Percentiles rank a stretch among this genome's conserved stretches.
These are phyloP conservation scores for Crotalus viridis DNA, from an alignment of 2,113 vertebrate genomes.

Conservation along the genomic window DNA sequence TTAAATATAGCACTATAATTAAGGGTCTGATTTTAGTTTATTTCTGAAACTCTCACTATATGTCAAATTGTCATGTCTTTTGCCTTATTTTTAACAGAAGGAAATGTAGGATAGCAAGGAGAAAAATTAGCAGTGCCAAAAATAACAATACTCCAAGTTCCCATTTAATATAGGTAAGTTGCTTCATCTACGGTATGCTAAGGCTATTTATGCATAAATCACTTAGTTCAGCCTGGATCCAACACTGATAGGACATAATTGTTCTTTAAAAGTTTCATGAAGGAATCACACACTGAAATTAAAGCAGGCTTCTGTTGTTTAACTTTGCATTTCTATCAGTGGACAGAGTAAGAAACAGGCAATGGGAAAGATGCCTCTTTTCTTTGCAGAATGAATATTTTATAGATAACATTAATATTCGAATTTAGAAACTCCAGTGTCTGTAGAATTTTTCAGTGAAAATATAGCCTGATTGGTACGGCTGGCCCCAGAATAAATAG, in stretches of 20 bases:
- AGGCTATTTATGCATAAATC: constrained; percentile 69
- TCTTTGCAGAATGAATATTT: constrained; percentile 41
- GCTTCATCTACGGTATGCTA: constrained; percentile 51
- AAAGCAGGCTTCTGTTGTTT: constrained; percentile 63
- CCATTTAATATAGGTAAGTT: constrained; percentile 62
- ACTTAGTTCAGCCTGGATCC: constrained; percentile 68
- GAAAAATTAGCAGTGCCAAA: constrained; percentile 42
- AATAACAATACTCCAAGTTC: constrained; percentile 50
- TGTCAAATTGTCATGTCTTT: not conserved
- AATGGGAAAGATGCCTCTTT: constrained; percentile 46
- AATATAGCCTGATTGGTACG: not conserved
- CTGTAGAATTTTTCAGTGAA: not conserved
- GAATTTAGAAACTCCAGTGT: constrained; percentile 43
- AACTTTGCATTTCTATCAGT: constrained; percentile 66
- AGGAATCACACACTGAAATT: constrained; percentile 74
- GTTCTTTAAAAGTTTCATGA: constrained; percentile 75
- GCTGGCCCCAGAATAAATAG: not conserved
- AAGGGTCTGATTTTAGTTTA: not conserved
- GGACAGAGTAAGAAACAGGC: constrained; percentile 21
- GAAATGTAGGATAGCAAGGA: constrained; percentile 43
- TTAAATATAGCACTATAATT: constrained; percentile 25
- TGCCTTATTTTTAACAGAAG: constrained; percentile 14
- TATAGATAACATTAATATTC: constrained; percentile 39
- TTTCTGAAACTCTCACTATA: constrained; percentile 25
- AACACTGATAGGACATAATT: constrained; percentile 70